phyloP scores from a whole-genome alignment of 2,113 vertebrate genomes.

The Podarcis cretensis region DNA sequence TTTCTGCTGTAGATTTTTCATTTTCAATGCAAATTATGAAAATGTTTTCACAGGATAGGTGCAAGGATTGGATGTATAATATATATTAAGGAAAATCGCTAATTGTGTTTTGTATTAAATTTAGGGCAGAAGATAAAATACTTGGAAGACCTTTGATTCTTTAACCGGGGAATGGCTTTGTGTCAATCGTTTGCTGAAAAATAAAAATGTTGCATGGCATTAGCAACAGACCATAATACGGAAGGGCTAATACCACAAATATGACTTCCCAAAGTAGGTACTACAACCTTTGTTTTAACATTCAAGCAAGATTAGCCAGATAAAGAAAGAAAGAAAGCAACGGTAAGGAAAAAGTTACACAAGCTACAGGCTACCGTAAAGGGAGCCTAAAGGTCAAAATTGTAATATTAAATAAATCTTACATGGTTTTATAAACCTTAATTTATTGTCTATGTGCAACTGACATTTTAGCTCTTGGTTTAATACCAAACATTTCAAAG shows the following conservation, averaged over 20 bases:
- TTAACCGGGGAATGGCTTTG: constrained; percentile 6
- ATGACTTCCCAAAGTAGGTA: constrained; percentile 54
- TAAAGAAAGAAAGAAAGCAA: constrained; percentile 47
- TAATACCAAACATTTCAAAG: constrained; percentile 83
- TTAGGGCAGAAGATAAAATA: background rate
- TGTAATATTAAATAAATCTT: constrained; percentile 84
- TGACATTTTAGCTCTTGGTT: constrained; percentile 83
- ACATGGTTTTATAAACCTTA: constrained; percentile 82
- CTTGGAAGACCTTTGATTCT: constrained; percentile 9
- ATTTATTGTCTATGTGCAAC: constrained; percentile 83
- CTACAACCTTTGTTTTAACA: constrained; percentile 70
- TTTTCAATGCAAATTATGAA: background rate
- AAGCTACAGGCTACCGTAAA: constrained; percentile 69
- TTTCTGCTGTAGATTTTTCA: background rate
- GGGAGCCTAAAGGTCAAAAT: constrained; percentile 80
- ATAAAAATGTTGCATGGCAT: background rate
- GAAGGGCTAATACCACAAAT: constrained; percentile 28
- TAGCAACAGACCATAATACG: background rate
- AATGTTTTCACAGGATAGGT: background rate
- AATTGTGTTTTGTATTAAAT: constrained; percentile 13
- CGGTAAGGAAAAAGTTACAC: constrained; percentile 59
- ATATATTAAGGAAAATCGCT: background rate
- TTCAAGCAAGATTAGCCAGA: constrained; percentile 65
- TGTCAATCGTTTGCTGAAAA: constrained; percentile 18
- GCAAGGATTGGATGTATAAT: background rate